Evolutionary conservation across 2,888 invertebrate species (phyloP).

Genomic region (Slavum lentiscoides): DNA sequence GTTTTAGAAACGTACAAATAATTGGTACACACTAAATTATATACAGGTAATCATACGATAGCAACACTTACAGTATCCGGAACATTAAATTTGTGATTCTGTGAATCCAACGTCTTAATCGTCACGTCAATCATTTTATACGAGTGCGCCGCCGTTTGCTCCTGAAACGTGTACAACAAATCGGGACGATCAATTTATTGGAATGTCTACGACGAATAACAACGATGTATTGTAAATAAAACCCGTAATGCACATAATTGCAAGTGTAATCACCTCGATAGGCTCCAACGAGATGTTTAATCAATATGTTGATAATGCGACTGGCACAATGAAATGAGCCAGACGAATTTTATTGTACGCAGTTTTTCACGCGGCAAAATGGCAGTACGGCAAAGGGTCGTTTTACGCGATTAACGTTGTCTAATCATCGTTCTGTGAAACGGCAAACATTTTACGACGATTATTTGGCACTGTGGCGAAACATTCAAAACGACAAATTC

Average conservation of each 20-base stretch:
- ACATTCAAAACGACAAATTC: neutral
- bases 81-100: constrained; percentile 78
- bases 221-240: neutral
- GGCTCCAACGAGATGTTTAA: constrained; percentile 19
- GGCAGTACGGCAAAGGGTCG: too few relatives aligned
- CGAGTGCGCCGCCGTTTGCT: neutral
- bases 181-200: neutral
- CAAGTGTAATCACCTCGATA: constrained; percentile 37
- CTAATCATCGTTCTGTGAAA: neutral
- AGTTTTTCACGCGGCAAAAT: neutral
- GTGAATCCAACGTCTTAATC: constrained; percentile 87
- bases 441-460: neutral
- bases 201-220: neutral
- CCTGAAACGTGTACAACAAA: neutral
- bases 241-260: constrained; percentile 3
- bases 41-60: neutral
- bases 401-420: neutral
- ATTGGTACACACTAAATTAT: neutral
- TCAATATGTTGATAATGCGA: constrained; percentile 41
- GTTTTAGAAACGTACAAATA: constrained; percentile 4
- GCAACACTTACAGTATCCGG: constrained; percentile 78
- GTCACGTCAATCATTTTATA: constrained; percentile 77
- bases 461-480: neutral
- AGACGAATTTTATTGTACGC: neutral
- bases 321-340: constrained; percentile 25